Base-by-base conservation (phyloP, 2,113 vertebrate species). In the Tetrao urogallus region DNA sequence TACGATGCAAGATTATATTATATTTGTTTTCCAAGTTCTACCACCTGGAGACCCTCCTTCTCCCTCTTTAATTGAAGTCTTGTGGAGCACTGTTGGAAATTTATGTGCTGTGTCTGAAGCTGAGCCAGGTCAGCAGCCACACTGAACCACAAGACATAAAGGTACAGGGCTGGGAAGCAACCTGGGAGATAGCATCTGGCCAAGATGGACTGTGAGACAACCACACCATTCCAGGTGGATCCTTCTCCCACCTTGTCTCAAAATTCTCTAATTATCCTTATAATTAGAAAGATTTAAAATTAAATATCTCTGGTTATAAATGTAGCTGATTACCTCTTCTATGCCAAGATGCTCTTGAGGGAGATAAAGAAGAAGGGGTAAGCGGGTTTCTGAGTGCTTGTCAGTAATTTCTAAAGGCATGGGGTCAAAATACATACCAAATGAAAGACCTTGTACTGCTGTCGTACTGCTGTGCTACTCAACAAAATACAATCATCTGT, bases 261-360 rank as follows among this genome's bases (percentile, higher is more conserved):
- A 93, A 93, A 56, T 12, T 6, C 27, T 74, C 83, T 92, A 94
- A 95, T 93, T 95, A 96, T 72, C 73, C 63, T 92, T 83, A 69
- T 94, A 93, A 95, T 96, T 94, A 90, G 70, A 27, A 82, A 81
- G 47, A 71, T 88, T 89, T 81, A 78, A 86, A 90, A 94, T 88
- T 92, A 86, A 92, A 86, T 69, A 63, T 86, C 80, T 88, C 65
- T 30, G 47, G 43, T 65, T 90, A 34, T 34, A 64, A 74, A 85
- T 92, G 58, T 77, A 88, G 47, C 69, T 85, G 56, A 28, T 96
- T 81, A 32, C 69, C 8, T 54, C 61, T 64, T 78, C 32, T 57
- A 34, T 72, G 85, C 56, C 79, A 83, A 43, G 34, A 57, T 54
- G 48, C 18, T 86, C 65, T 30, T 43, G 24, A 40, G 52, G 18